phyloP scores from a whole-genome alignment of 2,888 invertebrate species.

The Acrobasis consociella region DNA sequence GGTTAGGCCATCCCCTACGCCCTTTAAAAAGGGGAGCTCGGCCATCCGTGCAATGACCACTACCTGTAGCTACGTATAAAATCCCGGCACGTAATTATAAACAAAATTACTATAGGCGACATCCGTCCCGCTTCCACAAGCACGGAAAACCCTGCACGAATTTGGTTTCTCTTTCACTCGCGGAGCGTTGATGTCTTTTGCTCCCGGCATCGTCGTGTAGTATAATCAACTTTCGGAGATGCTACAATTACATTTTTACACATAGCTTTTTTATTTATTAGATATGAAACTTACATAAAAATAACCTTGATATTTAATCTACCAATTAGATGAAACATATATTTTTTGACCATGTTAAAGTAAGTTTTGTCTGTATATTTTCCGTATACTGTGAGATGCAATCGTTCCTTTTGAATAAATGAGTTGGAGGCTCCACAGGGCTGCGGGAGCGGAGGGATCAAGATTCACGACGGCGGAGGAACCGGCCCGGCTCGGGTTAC shows the following conservation, averaged over 20 bases:
- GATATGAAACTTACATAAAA: not conserved
- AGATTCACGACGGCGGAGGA: conserved; percentile 59
- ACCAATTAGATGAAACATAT: not conserved
- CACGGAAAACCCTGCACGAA: conserved; percentile 41
- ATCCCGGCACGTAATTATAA: conserved; percentile 74
- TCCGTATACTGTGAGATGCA: conserved; percentile 46
- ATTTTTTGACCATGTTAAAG: not conserved
- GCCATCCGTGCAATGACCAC: conserved; percentile 71
- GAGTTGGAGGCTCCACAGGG: conserved; percentile 50
- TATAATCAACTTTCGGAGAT: conserved; percentile 44
- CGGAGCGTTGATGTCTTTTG: conserved; percentile 76
- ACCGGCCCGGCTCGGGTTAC: conserved; percentile 55
- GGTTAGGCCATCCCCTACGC: conserved; percentile 59
- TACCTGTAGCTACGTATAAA: conserved; percentile 64
- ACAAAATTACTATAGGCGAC: conserved; percentile 57
- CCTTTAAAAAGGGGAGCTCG: conserved; percentile 65
- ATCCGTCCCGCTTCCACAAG: conserved; percentile 63
- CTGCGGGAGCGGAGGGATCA: conserved; percentile 62
- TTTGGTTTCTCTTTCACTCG: conserved; percentile 18
- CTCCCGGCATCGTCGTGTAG: conserved; percentile 53
- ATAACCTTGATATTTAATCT: not conserved
- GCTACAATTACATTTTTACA: not conserved
- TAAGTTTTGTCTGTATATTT: conserved; percentile 31
- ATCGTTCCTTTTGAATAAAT: conserved; percentile 67
- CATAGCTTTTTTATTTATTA: not conserved